phyloP scores from a whole-genome alignment of 2,797 vertebrate genomes.

The Oreortyx pictus region DNA sequence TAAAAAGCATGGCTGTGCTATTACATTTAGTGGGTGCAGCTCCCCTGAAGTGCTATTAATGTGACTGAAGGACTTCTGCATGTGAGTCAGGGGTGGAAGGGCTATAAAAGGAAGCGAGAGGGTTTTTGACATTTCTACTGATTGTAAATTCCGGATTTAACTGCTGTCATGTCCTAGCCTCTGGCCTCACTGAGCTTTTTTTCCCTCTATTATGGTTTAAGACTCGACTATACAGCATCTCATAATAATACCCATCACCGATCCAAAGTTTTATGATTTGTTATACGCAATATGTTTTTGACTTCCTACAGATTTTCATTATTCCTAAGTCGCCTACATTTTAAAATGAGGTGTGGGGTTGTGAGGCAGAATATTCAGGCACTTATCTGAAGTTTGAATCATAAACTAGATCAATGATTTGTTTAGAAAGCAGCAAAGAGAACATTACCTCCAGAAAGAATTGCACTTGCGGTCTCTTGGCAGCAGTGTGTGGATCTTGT shows the following conservation, averaged over 20 bases:
- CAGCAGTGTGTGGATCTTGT: background rate
- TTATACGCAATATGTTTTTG: background rate
- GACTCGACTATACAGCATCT: background rate
- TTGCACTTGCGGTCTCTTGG: conserved; percentile 3
- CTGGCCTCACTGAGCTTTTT: background rate
- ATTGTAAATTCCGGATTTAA: background rate
- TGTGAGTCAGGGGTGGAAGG: background rate
- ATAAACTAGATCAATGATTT: conserved; percentile 35
- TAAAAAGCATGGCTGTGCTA: background rate
- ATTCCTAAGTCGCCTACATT: conserved; percentile 52
- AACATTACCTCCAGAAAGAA: conserved; percentile 44
- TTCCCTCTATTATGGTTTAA: background rate
- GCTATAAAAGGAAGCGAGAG: background rate
- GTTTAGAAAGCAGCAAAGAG: conserved; percentile 32
- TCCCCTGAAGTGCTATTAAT: background rate
- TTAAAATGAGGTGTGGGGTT: conserved; percentile 59
- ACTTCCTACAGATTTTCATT: conserved; percentile 40
- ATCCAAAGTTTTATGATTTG: conserved; percentile 5
- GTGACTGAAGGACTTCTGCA: background rate
- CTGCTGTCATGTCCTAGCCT: background rate
- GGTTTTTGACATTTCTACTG: background rate
- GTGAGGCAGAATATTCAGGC: conserved; percentile 29
- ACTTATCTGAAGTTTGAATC: conserved; percentile 53
- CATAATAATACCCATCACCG: background rate
- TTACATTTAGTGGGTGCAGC: background rate